Evolutionary conservation across 1,140 invertebrate genomes (phyloP), one percentile per base, ranked within the genome.

Genomic region (Scaptomyza graminum): DNA sequence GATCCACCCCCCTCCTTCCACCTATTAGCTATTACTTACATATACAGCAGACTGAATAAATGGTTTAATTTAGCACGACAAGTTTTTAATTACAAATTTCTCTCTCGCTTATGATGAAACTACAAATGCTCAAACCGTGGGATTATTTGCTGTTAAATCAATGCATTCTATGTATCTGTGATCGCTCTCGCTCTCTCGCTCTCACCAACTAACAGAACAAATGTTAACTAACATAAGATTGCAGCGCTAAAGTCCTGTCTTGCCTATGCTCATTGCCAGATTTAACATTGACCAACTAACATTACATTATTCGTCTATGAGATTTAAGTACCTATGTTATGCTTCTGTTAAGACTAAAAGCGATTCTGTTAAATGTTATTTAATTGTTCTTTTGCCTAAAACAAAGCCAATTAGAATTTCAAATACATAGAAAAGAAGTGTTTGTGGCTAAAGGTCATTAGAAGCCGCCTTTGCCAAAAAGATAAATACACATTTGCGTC

Each of bases 401-500:
- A 31, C 5, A 31, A 55, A 39, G 37, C 4, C 13, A 22, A 6
- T 43, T 50, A 57, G 54, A 67, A 67, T 59, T 59, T 13, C 5
- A 22, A 50, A 15, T 51, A 59, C 56, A 66, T 34, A 44, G 13
- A 39, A 44, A 13, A 46, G n/a, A 47, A 41, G 31, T 39, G 47
- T 51, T 51, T 46, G n/a, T 12, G 28, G 56, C 18, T 28, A 60
- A 46, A 68, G 57, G 65, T 68, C 65, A 43, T 60, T 41, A 79
- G 60, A 66, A 22, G 18, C 18, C 18, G 18, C 18, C 18, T 22
- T 22, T 22, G 18, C 18, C 18, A 22, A 22, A 22, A 22, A 79
- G 57, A 84, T 79, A 83, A 84, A 85, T 80, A 67, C 28, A 31
- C 70, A 61, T 56, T 60, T 72, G 16, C 52, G 34, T 66, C 37